Base-by-base conservation (phyloP, 2,113 vertebrate species). In the Petrocephalus zakoni region DNA sequence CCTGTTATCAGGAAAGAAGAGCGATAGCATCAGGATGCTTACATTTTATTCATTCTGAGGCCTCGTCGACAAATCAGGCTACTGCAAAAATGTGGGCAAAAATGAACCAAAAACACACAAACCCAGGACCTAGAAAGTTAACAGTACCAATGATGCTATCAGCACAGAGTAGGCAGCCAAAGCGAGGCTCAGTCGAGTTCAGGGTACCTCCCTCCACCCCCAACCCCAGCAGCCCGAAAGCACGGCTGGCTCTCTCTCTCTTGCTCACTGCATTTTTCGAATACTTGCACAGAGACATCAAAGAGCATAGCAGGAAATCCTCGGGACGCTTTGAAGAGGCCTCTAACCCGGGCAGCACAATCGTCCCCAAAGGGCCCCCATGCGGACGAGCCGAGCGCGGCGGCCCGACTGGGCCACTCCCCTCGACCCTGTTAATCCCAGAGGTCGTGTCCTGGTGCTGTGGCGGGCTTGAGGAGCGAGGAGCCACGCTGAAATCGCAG, bases 241-340 rank as follows among this genome's bases (percentile, higher is more conserved):
- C 82, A 25, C 46, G 25, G 42, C 82, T 75, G 42, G 42, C 17
- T 34, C 78, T 46, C 37, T 2, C 37, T 53, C 78, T 9, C 81
- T 75, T 2, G 42, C 78, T 47, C 8, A 21, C 46, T 55, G 52
- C 84, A 86, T 86, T 86, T 86, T 55, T 55, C 4, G 34, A 53
- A 29, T 72, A 56, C 61, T 75, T 51, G 64, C 49, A 46, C 19
- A 87, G 86, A 49, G 25, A 72, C 55, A 89, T 88, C 53, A 72
- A 87, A 86, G 84, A 34, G 52, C 52, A 55, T 25, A 55, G 84
- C 52, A 86, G 22, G 84, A 86, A 55, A 86, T 86, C 84, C 51
- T 86, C 52, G 34, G 51, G 84, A 86, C n/a, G 49, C 84, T 55
- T 86, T 86, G 51, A 86, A 86, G 17, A 52, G 25, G 84, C 4